Evolutionary conservation across 2,113 vertebrate species (phyloP).

Genomic region (Calypte anna): DNA sequence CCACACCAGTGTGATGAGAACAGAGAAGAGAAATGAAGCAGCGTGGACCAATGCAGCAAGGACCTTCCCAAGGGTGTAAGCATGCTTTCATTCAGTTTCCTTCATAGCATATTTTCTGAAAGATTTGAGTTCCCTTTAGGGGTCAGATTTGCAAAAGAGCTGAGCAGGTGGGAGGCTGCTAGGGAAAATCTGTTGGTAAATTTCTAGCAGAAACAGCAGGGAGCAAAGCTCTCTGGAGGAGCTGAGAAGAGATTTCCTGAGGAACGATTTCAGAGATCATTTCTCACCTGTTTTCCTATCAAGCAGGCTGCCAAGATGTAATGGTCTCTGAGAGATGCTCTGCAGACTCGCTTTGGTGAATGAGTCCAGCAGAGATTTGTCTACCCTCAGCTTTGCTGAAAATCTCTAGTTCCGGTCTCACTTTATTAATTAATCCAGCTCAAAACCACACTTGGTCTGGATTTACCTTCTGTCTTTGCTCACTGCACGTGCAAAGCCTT

Average conservation of each 20-base stretch:
- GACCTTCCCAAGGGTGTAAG: not conserved
- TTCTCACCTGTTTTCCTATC: not conserved
- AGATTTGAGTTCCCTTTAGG: not conserved
- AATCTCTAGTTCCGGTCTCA: not conserved
- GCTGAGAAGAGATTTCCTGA: not conserved
- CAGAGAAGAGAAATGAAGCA: not conserved
- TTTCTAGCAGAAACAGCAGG: not conserved
- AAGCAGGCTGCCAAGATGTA: not conserved
- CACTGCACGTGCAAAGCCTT: not conserved
- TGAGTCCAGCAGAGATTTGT: not conserved
- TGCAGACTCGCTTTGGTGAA: not conserved
- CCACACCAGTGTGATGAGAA: not conserved
- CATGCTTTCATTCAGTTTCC: not conserved
- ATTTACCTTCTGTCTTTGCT: not conserved
- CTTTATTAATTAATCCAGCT: not conserved
- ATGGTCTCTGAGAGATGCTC: not conserved
- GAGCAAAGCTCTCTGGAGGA: not conserved
- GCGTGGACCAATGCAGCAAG: not conserved
- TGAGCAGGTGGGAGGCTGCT: not conserved
- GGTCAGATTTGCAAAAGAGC: not conserved
- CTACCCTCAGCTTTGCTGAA: not conserved
- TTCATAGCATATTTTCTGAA: not conserved
- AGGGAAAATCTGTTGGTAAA: not conserved
- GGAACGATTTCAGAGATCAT: not conserved
- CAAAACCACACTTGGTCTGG: not conserved